These are phyloP conservation scores for Apamea epomidion DNA, from an alignment of 2,888 invertebrate species.

Conservation along the genomic window DNA sequence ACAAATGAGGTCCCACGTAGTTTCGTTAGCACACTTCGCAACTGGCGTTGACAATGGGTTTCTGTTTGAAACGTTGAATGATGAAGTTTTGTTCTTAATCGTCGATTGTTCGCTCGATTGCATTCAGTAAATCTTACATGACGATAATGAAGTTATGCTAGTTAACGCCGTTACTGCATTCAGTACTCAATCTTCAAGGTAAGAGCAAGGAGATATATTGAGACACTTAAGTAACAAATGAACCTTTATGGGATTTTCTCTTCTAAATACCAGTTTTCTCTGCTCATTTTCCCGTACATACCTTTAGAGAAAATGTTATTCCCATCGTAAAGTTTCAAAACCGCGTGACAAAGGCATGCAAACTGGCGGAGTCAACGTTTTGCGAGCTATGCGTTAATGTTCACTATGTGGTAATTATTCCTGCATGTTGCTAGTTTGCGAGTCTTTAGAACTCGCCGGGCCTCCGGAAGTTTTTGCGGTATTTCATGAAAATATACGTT, in stretches of 20 bases:
- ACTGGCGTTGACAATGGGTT: slow-evolving; percentile 75
- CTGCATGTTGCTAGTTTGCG: slow-evolving; percentile 69
- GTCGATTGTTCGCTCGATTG: slow-evolving; percentile 74
- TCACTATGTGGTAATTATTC: slow-evolving; percentile 69
- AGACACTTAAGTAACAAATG: slow-evolving; percentile 16
- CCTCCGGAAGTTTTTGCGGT: slow-evolving; percentile 49
- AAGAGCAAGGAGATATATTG: slow-evolving; percentile 17
- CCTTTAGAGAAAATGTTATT: slow-evolving; percentile 50
- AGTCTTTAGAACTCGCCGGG: slow-evolving; percentile 50
- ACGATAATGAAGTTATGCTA: slow-evolving; percentile 48
- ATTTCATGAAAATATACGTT: slow-evolving; percentile 58
- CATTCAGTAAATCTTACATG: slow-evolving; percentile 56
- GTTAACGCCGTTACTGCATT: slow-evolving; percentile 19
- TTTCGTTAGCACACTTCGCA: slow-evolving; percentile 67
- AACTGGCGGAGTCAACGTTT: slow-evolving; percentile 68
- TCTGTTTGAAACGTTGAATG: slow-evolving; percentile 62
- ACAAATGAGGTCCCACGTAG: slow-evolving; percentile 73
- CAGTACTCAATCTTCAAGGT: slow-evolving; percentile 2
- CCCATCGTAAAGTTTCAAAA: slow-evolving; percentile 57
- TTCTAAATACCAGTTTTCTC: slow-evolving; percentile 28
- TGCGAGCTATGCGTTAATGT: slow-evolving; percentile 68
- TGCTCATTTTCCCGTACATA: slow-evolving; percentile 34
- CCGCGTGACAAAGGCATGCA: slow-evolving; percentile 57
- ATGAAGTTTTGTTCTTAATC: slow-evolving; percentile 74
- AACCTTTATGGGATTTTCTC: slow-evolving; percentile 29